phyloP scores from a whole-genome alignment of 92 coral and sea anemone species.

The Palythoa caribaeorum region DNA sequence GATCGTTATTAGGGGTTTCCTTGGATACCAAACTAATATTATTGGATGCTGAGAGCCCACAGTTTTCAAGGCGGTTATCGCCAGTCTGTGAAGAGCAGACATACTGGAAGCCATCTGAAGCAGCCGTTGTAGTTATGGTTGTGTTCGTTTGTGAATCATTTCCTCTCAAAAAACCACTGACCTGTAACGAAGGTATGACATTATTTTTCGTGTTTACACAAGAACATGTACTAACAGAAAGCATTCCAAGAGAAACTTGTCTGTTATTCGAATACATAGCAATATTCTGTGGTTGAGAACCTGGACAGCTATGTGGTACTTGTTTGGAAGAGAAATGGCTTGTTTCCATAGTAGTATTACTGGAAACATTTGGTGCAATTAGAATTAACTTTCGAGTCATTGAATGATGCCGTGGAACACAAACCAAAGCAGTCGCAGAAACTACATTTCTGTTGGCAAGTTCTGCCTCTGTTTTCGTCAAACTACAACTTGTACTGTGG shows the following conservation, averaged over 20 bases:
- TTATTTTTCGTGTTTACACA: background rate
- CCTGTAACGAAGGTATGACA: background rate
- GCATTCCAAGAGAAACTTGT: background rate
- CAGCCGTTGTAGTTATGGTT: background rate
- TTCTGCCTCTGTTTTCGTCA: background rate
- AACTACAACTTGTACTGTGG: background rate
- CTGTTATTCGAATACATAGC: background rate
- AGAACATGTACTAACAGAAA: constrained; percentile 4
- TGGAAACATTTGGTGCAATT: constrained; percentile 27
- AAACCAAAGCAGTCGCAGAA: background rate
- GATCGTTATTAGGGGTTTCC: background rate
- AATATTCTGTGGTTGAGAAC: background rate
- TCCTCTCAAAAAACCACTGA: background rate
- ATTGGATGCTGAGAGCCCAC: background rate
- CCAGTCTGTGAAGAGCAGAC: background rate
- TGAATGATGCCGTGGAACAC: background rate
- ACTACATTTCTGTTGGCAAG: constrained; percentile 4
- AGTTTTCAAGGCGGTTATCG: background rate
- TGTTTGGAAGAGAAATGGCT: background rate
- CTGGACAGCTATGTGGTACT: background rate
- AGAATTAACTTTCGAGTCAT: constrained; percentile 11
- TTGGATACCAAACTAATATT: background rate
- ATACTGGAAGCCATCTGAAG: background rate
- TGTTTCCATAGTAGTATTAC: background rate
- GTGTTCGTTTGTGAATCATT: constrained; percentile 5